Conservation (phyloP, 2,888 invertebrate genomes). For the Eledona agricola region DNA sequence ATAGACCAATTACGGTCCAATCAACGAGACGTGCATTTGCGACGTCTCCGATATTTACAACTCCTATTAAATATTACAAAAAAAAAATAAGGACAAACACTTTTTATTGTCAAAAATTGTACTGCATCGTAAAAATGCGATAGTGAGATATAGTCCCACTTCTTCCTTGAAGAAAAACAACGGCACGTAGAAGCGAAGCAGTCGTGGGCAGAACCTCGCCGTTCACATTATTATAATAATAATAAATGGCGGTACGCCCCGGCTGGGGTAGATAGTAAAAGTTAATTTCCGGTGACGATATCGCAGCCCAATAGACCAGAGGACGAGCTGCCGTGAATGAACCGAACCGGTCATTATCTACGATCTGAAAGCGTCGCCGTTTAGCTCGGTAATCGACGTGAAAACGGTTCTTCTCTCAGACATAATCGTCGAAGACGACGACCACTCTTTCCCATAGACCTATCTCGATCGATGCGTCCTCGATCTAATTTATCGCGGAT, state of each 20-base stretch:
- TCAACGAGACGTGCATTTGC: too few species aligned
- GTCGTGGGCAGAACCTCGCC: slow-evolving; percentile 16
- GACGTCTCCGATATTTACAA: too few species aligned
- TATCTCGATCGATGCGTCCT: not conserved
- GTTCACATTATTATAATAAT: slow-evolving; percentile 40
- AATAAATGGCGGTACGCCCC: slow-evolving; percentile 49
- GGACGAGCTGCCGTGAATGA: slow-evolving; percentile 35
- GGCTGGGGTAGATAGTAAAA: slow-evolving; percentile 51
- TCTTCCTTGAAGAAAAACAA: too few species aligned
- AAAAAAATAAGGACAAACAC: too few species aligned
- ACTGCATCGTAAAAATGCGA: too few species aligned
- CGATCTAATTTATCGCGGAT: slow-evolving; percentile 1
- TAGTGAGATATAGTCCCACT: too few species aligned
- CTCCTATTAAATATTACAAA: too few species aligned
- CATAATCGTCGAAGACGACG: slow-evolving; percentile 11
- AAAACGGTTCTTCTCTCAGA: slow-evolving; percentile 17
- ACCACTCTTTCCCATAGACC: slow-evolving; percentile 1
- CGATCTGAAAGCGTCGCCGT: slow-evolving; percentile 43
- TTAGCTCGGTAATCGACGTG: slow-evolving; percentile 35
- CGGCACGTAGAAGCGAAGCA: too few species aligned
- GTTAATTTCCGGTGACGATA: slow-evolving; percentile 51
- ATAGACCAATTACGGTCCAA: too few species aligned
- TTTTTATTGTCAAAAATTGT: too few species aligned
- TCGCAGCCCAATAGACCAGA: slow-evolving; percentile 38
- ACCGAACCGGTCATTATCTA: slow-evolving; percentile 49